Evolutionary conservation across 2,888 invertebrate genomes (phyloP).

Genomic region (Temnothorax rugatulus): DNA sequence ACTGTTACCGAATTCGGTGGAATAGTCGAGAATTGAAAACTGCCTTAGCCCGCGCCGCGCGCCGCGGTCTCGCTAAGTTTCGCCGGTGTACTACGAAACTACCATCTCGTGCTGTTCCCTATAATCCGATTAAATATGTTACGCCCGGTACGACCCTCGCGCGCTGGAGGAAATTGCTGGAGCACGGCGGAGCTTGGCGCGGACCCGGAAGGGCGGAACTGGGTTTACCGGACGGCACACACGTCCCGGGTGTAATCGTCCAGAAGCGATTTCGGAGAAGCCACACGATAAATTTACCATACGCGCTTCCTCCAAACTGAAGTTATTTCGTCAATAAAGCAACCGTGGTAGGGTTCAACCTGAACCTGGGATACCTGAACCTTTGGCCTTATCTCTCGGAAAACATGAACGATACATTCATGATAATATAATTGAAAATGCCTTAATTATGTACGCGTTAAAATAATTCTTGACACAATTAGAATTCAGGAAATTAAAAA

Average conservation of each 20-base stretch:
- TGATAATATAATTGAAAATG: neutral
- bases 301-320: slow-evolving; percentile 10
- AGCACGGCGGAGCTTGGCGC: slow-evolving; percentile 22
- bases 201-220: slow-evolving; percentile 54
- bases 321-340: slow-evolving; percentile 36
- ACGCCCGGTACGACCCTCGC: slow-evolving; percentile 44
- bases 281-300: slow-evolving; percentile 33
- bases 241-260: slow-evolving; percentile 47
- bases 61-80: slow-evolving; percentile 55
- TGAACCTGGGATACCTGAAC: neutral
- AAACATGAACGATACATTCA: neutral
- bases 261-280: slow-evolving; percentile 31
- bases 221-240: slow-evolving; percentile 54
- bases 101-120: slow-evolving; percentile 49
- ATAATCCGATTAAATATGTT: slow-evolving; percentile 69
- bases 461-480: neutral
- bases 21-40: slow-evolving; percentile 86
- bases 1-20: slow-evolving; percentile 84
- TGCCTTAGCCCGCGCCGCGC: slow-evolving; percentile 69
- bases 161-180: slow-evolving; percentile 49
- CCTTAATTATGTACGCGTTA: neutral
- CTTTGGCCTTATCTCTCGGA: neutral
- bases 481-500: neutral
- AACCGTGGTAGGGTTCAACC: neutral
- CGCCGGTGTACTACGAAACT: slow-evolving; percentile 50